A percentile compares a stretch with the other conserved stretches of the same genome.
Conservation (phyloP, 2,797 vertebrate species). For the Melanogrammus aeglefinus region DNA sequence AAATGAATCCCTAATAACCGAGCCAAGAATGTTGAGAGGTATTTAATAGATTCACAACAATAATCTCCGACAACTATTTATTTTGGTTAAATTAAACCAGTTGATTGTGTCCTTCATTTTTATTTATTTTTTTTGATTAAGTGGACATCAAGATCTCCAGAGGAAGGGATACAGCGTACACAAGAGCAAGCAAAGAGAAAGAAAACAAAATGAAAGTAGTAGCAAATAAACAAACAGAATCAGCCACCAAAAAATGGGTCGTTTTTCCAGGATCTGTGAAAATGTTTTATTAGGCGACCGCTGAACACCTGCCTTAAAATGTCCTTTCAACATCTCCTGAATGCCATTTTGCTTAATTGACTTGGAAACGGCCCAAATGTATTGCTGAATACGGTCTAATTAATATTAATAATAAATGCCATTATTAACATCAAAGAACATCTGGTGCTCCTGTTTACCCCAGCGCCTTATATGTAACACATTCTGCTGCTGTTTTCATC, state of each 20-base stretch:
- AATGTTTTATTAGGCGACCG: constrained; percentile 99
- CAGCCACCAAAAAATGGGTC: constrained; percentile 86
- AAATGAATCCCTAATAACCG: constrained; percentile 42
- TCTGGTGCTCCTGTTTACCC: constrained; percentile 99
- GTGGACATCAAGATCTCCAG: constrained; percentile 25
- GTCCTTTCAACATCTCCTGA: constrained; percentile 99
- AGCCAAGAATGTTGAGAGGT: not conserved
- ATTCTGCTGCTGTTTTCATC: constrained; percentile 97
- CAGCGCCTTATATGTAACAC: constrained; percentile 99
- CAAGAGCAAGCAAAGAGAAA: constrained; percentile 68
- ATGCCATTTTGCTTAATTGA: constrained; percentile 99
- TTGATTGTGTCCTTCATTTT: not conserved
- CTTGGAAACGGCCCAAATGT: constrained; percentile 99
- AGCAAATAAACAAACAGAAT: constrained; percentile 72
- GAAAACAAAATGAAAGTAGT: constrained; percentile 51
- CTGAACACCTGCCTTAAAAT: constrained; percentile 99
- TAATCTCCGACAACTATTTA: constrained; percentile 15
- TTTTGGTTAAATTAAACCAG: constrained; percentile 33
- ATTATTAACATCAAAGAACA: constrained; percentile 99
- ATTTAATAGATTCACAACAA: no score
- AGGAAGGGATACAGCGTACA: constrained; percentile 43
- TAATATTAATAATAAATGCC: constrained; percentile 99
- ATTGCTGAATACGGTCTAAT: constrained; percentile 99
- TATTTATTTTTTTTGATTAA: constrained; percentile 54
- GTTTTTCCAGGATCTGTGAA: constrained; percentile 91